phyloP scores from a whole-genome alignment of 2,113 vertebrate genomes.

The Glareola pratincola region DNA sequence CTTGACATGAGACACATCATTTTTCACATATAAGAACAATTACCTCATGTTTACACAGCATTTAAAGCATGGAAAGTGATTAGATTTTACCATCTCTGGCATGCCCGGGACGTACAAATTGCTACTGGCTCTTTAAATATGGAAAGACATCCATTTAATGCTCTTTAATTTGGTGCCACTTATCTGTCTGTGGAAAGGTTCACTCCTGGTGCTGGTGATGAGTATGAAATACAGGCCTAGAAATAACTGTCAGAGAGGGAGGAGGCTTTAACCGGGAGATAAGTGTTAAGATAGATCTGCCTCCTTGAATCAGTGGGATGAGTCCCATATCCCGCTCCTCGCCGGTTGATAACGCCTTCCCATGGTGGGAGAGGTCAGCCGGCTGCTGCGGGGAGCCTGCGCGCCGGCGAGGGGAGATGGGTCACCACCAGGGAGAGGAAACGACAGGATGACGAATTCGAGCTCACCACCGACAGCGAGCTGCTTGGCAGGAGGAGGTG shows the following conservation, averaged over 20 bases:
- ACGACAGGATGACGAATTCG: fast-evolving
- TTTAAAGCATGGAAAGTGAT: conserved; percentile 66
- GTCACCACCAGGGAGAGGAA: not conserved
- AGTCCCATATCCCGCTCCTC: conserved; percentile 49
- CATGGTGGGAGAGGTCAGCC: not conserved
- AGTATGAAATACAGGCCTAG: conserved; percentile 66
- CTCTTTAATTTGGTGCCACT: conserved; percentile 71
- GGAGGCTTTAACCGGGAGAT: conserved; percentile 55
- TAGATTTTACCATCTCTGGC: conserved; percentile 61
- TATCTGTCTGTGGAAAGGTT: conserved; percentile 67
- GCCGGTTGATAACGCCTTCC: conserved; percentile 8
- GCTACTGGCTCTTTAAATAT: conserved; percentile 63
- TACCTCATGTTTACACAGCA: conserved; percentile 69
- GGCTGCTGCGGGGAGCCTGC: not conserved
- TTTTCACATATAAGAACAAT: conserved; percentile 71
- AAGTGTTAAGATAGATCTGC: conserved; percentile 51
- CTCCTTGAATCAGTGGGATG: conserved; percentile 48
- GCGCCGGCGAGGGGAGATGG: not conserved
- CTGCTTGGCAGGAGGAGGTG: not conserved
- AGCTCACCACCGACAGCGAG: fast-evolving
- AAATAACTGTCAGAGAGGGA: conserved; percentile 60
- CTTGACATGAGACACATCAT: conserved; percentile 64
- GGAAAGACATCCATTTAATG: conserved; percentile 53
- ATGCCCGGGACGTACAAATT: conserved; percentile 27
- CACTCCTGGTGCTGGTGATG: conserved; percentile 62